Evolutionary conservation across 64 coral and sea anemone genomes (phyloP).

Genomic region (Orbicella faveolata): DNA sequence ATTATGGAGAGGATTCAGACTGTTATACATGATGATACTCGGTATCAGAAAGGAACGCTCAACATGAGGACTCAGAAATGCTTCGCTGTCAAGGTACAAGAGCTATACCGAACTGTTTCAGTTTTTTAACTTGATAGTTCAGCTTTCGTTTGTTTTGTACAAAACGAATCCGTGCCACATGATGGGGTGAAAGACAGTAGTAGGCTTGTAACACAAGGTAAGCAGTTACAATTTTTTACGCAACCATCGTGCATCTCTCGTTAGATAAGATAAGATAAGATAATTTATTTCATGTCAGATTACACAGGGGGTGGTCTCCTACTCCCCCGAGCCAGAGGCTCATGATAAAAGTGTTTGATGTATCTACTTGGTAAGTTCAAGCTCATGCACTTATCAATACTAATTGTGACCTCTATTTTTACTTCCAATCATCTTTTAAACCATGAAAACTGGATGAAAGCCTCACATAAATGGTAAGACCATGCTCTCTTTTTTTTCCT

Average conservation of each 20-base stretch:
- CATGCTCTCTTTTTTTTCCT: too few species aligned
- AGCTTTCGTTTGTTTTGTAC: too few species aligned
- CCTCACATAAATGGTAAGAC: conserved; percentile 39
- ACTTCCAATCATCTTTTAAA: neutral
- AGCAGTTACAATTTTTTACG: too few species aligned
- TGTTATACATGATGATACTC: conserved; percentile 82
- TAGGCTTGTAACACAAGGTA: too few species aligned
- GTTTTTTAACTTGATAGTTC: too few species aligned
- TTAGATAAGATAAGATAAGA: neutral
- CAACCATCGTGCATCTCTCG: neutral
- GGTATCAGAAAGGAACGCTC: conserved; percentile 84
- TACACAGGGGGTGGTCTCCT: too few species aligned
- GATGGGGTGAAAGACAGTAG: too few species aligned
- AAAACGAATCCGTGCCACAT: too few species aligned
- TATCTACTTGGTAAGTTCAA: neutral
- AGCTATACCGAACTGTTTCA: too few species aligned
- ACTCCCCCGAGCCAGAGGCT: too few species aligned
- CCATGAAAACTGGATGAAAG: conserved; percentile 19
- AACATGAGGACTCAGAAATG: conserved; percentile 93
- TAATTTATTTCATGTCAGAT: too few species aligned
- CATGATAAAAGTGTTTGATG: too few species aligned
- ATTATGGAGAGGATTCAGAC: conserved; percentile 76
- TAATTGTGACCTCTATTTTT: neutral
- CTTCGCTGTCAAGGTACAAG: conserved; percentile 78
- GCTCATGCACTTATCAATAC: neutral